Evolutionary conservation across 2,797 vertebrate species (phyloP), one percentile per base, ranked within the genome.

Genomic region (Uromys caudimaculatus): DNA sequence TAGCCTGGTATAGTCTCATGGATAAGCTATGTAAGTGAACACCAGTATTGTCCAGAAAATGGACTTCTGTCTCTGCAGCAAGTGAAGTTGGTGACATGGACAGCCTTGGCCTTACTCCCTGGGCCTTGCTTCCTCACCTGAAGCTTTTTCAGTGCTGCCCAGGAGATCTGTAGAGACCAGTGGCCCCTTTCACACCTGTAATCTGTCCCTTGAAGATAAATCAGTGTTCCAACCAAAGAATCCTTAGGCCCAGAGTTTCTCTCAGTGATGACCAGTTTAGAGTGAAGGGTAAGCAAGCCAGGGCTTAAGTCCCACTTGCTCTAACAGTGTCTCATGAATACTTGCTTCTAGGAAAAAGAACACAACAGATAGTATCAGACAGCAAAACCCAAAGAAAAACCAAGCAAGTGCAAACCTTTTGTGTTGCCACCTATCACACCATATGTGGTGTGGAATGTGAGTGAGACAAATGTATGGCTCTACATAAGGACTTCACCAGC

Each of bases 131-230:
- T 85, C 29, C 64, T 87, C 4, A n/a, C 21, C 27, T 58, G 47
- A 16, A 17, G 9, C 4, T 44, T 67, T 41, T 6, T 4, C 17
- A 41, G 4, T 4, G 3, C 41, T 79, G 19, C 0, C 2, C 1
- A 24, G 6, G 71, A 32, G 8, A 11, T 38, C 14, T 38, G 4
- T 19, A 35, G 60, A 41, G 23, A 54, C 16, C 0, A n/a, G 11
- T 3, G 23, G 5, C 27, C 27, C 1, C 12, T 41, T n/a, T 67
- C 1, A 17, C 19, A 16, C 13, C 13, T 64, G 6, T 64, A 24
- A n/a, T 44, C 47, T 29, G 23, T 4, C 11, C 9, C 35, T 24
- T 10, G 0, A 41, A 16, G 56, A 78, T 50, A 41, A 86, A 16
- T 38, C 35, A 71, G 19, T 38, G 47, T 71, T 17, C 32, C 62